Conservation (phyloP, 2,113 vertebrate genomes). For the Scopus umbretta region DNA sequence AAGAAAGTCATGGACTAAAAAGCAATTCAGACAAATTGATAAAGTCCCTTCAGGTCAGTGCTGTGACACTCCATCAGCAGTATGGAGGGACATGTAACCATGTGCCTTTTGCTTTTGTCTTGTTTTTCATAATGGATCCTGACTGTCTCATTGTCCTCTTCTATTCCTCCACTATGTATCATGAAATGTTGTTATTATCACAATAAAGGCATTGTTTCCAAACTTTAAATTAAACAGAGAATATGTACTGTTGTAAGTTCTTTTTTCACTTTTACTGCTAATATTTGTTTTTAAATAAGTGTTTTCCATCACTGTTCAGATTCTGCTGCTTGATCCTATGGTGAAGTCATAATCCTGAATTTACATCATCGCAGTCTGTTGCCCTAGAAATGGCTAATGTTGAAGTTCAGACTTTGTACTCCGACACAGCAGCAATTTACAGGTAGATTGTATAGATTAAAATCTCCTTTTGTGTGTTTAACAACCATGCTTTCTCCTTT, state of each 20-base stretch:
- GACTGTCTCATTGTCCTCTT: background rate
- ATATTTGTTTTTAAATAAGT: background rate
- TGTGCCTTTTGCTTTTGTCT: background rate
- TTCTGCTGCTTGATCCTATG: background rate
- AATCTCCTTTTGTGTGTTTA: background rate
- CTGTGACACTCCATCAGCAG: background rate
- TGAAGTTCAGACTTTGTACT: background rate
- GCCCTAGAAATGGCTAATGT: background rate
- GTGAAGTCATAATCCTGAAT: background rate
- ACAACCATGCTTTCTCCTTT: background rate
- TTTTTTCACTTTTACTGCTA: background rate
- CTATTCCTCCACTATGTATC: background rate
- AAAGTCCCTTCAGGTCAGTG: background rate
- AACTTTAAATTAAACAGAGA: background rate
- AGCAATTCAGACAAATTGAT: background rate
- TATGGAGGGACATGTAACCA: background rate
- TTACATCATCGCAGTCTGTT: background rate
- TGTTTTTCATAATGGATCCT: background rate
- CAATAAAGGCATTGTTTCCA: background rate
- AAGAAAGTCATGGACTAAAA: background rate
- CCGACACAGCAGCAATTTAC: background rate
- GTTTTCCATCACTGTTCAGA: background rate
- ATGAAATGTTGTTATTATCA: background rate
- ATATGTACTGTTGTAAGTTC: background rate
- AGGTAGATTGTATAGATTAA: background rate